Percentiles rank a stretch among this genome's conserved stretches.
phyloP scores from a whole-genome alignment of 2,888 invertebrate genomes.

The Lymantria dispar region DNA sequence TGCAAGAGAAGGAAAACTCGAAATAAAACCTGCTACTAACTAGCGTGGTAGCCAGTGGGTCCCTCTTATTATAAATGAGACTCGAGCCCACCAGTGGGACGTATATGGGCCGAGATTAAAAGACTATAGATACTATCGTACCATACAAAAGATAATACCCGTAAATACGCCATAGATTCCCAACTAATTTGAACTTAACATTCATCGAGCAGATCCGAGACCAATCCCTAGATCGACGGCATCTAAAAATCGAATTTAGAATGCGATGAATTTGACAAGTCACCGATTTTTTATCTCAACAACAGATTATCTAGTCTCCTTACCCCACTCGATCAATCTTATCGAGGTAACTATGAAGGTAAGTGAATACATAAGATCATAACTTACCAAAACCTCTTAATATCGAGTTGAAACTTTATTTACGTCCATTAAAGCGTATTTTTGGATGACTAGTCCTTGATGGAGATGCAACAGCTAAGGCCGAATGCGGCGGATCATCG shows the following conservation, averaged over 20 bases:
- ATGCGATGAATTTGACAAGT: conserved; percentile 81
- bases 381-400: conserved; percentile 9
- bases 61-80: too few species aligned
- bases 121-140: too few species aligned
- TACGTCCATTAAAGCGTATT: not conserved
- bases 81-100: too few species aligned
- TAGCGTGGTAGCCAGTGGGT: too few species aligned
- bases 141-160: not conserved
- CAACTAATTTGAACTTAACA: conserved; percentile 21
- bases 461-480: conserved; percentile 55
- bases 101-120: too few species aligned
- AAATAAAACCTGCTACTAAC: too few species aligned
- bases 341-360: conserved; percentile 64
- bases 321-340: conserved; percentile 83
- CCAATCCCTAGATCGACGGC: conserved; percentile 51
- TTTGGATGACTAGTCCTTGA: conserved; percentile 28
- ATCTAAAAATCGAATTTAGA: conserved; percentile 57
- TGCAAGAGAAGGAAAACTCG: too few species aligned
- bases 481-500: conserved; percentile 78
- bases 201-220: conserved; percentile 46
- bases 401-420: conserved; percentile 29
- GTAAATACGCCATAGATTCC: conserved; percentile 7
- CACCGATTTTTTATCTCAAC: conserved; percentile 73
- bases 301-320: conserved; percentile 76
- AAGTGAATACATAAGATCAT: conserved; percentile 33